Percentiles rank a stretch among this genome's conserved stretches.
phyloP scores from a whole-genome alignment of 2,888 invertebrate species.

The Xestia ashworthii region DNA sequence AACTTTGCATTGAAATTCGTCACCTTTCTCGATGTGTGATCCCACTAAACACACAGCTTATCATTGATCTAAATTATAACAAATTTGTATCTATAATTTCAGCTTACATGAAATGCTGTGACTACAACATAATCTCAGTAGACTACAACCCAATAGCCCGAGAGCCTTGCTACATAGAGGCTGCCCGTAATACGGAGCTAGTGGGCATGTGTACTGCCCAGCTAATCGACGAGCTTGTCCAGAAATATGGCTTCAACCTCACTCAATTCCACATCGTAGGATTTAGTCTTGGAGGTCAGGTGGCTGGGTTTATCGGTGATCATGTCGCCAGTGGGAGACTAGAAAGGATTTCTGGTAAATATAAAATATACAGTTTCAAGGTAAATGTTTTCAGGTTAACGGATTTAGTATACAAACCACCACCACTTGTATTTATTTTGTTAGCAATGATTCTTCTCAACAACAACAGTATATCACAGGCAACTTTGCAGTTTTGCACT shows the following conservation, averaged over 20 bases:
- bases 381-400: background rate
- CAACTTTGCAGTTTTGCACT: background rate
- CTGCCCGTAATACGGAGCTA: constrained; percentile 90
- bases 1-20: background rate
- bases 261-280: constrained; percentile 91
- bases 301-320: constrained; percentile 89
- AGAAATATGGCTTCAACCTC: constrained; percentile 80
- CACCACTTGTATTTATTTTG: background rate
- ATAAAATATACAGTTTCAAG: background rate
- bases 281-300: constrained; percentile 92
- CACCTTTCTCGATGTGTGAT: background rate
- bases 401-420: background rate
- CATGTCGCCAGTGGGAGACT: constrained; percentile 85
- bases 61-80: background rate
- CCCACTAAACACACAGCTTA: background rate
- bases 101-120: constrained; percentile 89
- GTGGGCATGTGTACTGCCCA: constrained; percentile 91
- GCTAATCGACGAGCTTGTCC: constrained; percentile 89
- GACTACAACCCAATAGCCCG: constrained; percentile 91
- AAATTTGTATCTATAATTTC: constrained; percentile 60
- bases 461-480: background rate
- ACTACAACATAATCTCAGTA: constrained; percentile 91
- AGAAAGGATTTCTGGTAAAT: constrained; percentile 89
- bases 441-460: background rate
- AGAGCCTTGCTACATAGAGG: constrained; percentile 91